Evolutionary conservation across 2,888 invertebrate species (phyloP).

Genomic region (Orthonychiurus folsomi): DNA sequence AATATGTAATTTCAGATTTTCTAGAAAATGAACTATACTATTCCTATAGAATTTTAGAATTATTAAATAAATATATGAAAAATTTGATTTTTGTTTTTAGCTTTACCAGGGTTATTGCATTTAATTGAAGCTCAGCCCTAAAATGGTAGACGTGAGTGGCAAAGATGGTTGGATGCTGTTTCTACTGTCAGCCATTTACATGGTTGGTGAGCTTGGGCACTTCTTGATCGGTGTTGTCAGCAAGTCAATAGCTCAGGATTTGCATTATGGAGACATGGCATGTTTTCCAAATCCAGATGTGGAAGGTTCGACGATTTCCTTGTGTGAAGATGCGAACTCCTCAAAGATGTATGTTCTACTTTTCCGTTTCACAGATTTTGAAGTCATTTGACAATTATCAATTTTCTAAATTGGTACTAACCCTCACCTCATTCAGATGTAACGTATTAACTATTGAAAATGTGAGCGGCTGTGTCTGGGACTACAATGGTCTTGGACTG

Average conservation of each 20-base stretch:
- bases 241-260: slow-evolving; percentile 71
- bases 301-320: slow-evolving; percentile 49
- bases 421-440: slow-evolving; percentile 15
- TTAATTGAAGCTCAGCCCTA: too few species aligned
- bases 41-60: too few species aligned
- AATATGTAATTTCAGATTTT: too few species aligned
- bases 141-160: not conserved
- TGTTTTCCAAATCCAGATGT: slow-evolving; percentile 65
- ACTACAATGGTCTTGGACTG: slow-evolving; percentile 81
- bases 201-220: slow-evolving; percentile 77
- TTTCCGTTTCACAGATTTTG: not conserved
- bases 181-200: slow-evolving; percentile 71
- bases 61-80: too few species aligned
- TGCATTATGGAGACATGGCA: slow-evolving; percentile 76
- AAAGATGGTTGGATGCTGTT: slow-evolving; percentile 47
- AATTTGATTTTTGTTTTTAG: too few species aligned
- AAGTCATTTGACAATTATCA: too few species aligned
- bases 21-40: too few species aligned
- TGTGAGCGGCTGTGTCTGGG: slow-evolving; percentile 76
- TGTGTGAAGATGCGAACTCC: slow-evolving; percentile 52
- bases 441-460: slow-evolving; percentile 18
- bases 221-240: slow-evolving; percentile 76
- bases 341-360: slow-evolving; percentile 48
- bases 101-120: too few species aligned
- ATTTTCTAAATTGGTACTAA: too few species aligned